Evolutionary conservation across 2,888 invertebrate species (phyloP).

Genomic region (Macropis europaea): DNA sequence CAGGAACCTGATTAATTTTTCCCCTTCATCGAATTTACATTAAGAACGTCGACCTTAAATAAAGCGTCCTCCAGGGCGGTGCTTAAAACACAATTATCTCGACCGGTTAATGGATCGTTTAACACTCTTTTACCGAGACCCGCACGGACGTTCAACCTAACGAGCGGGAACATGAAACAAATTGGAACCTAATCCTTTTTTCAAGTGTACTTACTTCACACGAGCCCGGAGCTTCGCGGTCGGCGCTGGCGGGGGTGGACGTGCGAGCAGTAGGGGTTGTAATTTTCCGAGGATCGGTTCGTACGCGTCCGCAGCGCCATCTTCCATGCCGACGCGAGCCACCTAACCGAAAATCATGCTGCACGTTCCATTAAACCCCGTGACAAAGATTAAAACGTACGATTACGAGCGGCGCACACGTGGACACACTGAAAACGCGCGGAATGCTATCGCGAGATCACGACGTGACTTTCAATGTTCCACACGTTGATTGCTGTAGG

Average conservation of each 20-base stretch:
- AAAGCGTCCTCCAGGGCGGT: conserved; percentile 22
- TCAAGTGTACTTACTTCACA: conserved; percentile 1
- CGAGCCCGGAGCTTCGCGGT: background rate
- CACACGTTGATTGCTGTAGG: too few relatives aligned
- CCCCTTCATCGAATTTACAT: conserved; percentile 17
- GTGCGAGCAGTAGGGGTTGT: too few relatives aligned
- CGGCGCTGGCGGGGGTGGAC: too few relatives aligned
- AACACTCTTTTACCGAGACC: conserved; percentile 25
- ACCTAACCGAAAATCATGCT: conserved; percentile 38
- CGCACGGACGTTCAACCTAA: conserved; percentile 28
- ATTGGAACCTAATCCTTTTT: conserved; percentile 45
- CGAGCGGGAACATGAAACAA: conserved; percentile 37
- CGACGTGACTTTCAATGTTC: background rate
- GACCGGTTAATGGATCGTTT: conserved; percentile 48
- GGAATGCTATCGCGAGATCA: background rate
- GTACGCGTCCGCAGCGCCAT: background rate
- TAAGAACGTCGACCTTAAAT: conserved; percentile 27
- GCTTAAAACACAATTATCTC: conserved; percentile 46
- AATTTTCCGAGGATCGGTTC: conserved; percentile 26
- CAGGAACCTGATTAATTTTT: conserved; percentile 10
- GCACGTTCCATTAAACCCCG: conserved; percentile 37
- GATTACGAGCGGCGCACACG: conserved; percentile 1
- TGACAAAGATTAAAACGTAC: conserved; percentile 49
- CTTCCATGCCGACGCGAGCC: conserved; percentile 4
- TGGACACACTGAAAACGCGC: background rate